Percentiles rank a stretch among this genome's conserved stretches.
phyloP scores from a whole-genome alignment of 1,140 invertebrate genomes.

The Aplysia californica region DNA sequence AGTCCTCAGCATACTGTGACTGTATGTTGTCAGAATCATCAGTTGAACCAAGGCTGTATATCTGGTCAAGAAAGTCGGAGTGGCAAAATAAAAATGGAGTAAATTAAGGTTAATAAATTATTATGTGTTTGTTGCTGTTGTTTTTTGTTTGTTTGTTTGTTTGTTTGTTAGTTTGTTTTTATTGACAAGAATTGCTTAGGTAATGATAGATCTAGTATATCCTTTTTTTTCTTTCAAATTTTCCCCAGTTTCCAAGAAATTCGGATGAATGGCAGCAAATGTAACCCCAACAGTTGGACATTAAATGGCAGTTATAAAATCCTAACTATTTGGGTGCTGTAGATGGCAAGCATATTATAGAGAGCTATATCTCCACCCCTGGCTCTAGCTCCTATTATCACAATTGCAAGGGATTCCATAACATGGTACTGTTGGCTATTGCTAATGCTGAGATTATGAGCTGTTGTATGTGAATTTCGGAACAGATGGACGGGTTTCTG shows the following conservation, averaged over 20 bases:
- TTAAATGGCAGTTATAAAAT: conserved; percentile 66
- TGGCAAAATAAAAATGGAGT: background rate
- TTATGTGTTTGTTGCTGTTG: background rate
- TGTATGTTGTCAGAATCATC: background rate
- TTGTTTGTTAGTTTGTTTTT: no score
- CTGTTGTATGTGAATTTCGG: conserved; percentile 49
- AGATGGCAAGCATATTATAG: conserved; percentile 41
- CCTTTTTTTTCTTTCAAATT: background rate
- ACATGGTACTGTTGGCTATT: conserved; percentile 63
- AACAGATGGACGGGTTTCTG: conserved; percentile 29
- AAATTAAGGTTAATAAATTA: background rate
- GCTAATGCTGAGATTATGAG: conserved; percentile 40
- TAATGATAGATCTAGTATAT: background rate
- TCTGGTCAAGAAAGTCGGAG: no score
- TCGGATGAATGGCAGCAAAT: no score
- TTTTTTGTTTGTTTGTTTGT: no score
- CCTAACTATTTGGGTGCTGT: conserved; percentile 64
- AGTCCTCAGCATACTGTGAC: background rate
- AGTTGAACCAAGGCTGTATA: no score
- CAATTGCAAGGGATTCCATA: conserved; percentile 63
- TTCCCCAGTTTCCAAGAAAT: no score
- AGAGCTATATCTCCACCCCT: conserved; percentile 21
- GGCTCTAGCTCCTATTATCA: conserved; percentile 9
- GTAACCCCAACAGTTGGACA: conserved; percentile 44
- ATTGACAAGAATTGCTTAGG: no score